Percentiles rank a stretch among this genome's conserved stretches.
Evolutionary conservation across 2,888 invertebrate genomes (phyloP).

Genomic region (Trypoxylon attenuatum): DNA sequence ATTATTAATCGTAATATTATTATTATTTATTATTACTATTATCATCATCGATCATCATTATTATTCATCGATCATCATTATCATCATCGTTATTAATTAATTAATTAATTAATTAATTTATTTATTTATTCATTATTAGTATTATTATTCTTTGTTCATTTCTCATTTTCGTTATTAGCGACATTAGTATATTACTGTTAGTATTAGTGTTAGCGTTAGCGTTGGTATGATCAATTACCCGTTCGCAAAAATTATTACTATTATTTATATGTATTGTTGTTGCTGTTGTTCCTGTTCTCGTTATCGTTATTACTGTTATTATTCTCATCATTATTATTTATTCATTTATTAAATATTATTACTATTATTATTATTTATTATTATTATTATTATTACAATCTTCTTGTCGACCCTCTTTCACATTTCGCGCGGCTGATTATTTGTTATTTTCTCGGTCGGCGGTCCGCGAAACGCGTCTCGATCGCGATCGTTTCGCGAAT

Average conservation of each 20-base stretch:
- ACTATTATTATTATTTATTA: conserved; percentile 19
- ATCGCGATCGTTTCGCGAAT: not conserved
- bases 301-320: conserved; percentile 38
- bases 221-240: conserved; percentile 26
- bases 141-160: no score
- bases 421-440: not conserved
- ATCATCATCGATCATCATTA: conserved; percentile 42
- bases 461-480: not conserved
- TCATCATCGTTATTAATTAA: conserved; percentile 17
- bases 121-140: conserved; percentile 20
- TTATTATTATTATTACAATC: conserved; percentile 16
- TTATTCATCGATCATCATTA: conserved; percentile 4
- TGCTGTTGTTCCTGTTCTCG: conserved; percentile 22
- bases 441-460: not conserved
- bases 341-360: not conserved
- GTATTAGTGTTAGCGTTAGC: conserved; percentile 15
- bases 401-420: not conserved
- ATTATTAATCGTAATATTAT: conserved; percentile 33
- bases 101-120: conserved; percentile 14
- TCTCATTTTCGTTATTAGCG: conserved; percentile 17
- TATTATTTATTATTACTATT: conserved; percentile 32
- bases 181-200: conserved; percentile 24
- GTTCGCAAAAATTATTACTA: conserved; percentile 25
- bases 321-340: conserved; percentile 26
- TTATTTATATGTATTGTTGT: conserved; percentile 6